Base-by-base conservation (phyloP, 37 sponge, comb jelly and placozoan species). In the Petrosia ficiformis region DNA sequence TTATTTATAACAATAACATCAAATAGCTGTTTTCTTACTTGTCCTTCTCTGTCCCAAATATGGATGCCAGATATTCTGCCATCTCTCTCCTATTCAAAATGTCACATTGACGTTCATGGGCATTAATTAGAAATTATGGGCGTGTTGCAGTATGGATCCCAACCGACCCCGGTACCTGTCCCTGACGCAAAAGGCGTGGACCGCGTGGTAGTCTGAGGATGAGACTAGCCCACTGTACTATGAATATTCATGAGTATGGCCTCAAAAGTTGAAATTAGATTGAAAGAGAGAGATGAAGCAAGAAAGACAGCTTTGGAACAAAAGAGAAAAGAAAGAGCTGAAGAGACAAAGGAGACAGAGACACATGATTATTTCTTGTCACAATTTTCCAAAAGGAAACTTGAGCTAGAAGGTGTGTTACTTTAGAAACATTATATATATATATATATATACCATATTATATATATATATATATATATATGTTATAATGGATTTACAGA, bases 21-120 rank as follows among this genome's bases (percentile, higher is more conserved):
- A 8, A 48, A 48, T 14, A 48, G 14, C 14, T 14, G 8, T 48
- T 0, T 25, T 73, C 78, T 88, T 58, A 92, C 93, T 97, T 97
- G 78, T 97, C 98, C 78, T 97, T 97, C 70, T 97, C 98, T 39
- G 98, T 97, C 19, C 98, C 98, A 48, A 97, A 97, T 57, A 97
- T 97, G 0, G 98, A 97, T 1, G 98, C 98, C 42, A 97, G 79
- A 70, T 97, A 97, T 59, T 97, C 98, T 21, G 98, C 97, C 92
- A 92, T n/a, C n/a, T n/a, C n/a, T n/a, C n/a, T n/a, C n/a, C n/a
- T n/a, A n/a, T n/a, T n/a, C n/a, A n/a, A n/a, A n/a, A n/a, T n/a
- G n/a, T n/a, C n/a, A n/a, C n/a, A n/a, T n/a, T n/a, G n/a, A n/a
- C n/a, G n/a, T n/a, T n/a, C n/a, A n/a, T n/a, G n/a, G n/a, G n/a